Base-by-base conservation (phyloP, 2,888 invertebrate genomes). In the Tineola bisselliella region DNA sequence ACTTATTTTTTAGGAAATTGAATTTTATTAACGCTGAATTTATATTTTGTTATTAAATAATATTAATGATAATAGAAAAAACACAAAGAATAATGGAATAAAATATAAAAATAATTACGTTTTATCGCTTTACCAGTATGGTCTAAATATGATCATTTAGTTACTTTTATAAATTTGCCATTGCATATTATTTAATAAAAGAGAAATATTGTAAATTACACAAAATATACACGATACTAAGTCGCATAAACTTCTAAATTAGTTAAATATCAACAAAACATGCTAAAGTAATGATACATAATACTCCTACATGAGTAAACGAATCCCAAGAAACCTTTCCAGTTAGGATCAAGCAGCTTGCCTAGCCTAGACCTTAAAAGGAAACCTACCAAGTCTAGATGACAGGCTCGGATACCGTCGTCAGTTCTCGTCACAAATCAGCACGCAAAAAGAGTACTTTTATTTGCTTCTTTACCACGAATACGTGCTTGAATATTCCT, bases 361-460 rank as follows among this genome's bases (percentile, higher is more conserved):
- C 63, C 68, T 69, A 67, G 66, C 63, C 67, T 56, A 65, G 60
- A 30, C 74, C 69, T 61, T 74, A 71, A 66, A 72, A 67, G 74
- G 75, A 69, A 73, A 69, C 68, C 65, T 64, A 62, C 64, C 65
- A 54, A 31, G 33, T 58, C 58, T 31, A 31, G 58, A 58, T 58
- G 58, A 58, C 58, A 62, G 62, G 62, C 63, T 19, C 17, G 62
- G 63, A 65, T 65, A 64, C 64, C 63, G 62, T 61, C 65, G 62
- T 66, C 68, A 66, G 63, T 65, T 61, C 65, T 31, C 58, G 33
- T 58, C 58, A 63, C 54, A 62, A 62, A 61, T 63, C 62, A 62
- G 58, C 31, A 2, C 33, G 17, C n/a, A 58, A 58, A 58, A 33
- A 58, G 18, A 56, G n/a, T 11, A 56, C 25, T 30, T 56, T 30